phyloP scores from a whole-genome alignment of 92 coral and sea anemone species.

The Parazoanthus swiftii region DNA sequence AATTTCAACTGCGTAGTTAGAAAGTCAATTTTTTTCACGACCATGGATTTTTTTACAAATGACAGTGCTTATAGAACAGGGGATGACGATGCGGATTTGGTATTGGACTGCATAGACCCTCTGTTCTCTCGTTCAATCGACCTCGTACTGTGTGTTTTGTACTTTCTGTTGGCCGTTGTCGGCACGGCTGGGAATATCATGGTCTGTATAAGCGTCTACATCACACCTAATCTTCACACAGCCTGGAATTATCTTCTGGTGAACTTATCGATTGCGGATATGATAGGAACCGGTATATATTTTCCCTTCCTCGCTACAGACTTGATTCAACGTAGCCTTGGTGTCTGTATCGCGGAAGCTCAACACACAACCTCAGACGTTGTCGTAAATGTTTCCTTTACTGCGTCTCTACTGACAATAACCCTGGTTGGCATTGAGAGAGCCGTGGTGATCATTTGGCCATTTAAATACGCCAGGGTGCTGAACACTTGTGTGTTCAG shows the following conservation, averaged over 20 bases:
- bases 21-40: no score
- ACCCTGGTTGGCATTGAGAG: background rate
- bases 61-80: background rate
- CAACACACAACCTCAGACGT: background rate
- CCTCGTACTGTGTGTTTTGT: background rate
- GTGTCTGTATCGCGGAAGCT: background rate
- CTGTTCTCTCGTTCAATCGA: background rate
- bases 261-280: conserved; percentile 1
- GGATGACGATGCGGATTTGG: background rate
- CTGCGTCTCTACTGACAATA: background rate
- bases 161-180: background rate
- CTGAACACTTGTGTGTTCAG: background rate
- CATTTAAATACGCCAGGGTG: background rate
- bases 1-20: background rate
- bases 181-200: background rate
- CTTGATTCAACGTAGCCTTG: background rate
- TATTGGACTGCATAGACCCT: background rate
- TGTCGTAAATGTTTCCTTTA: background rate
- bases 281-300: background rate
- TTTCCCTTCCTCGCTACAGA: background rate
- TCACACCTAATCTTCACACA: background rate
- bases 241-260: conserved; percentile 17
- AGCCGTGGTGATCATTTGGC: background rate
- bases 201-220: background rate
- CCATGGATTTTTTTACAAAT: background rate